Conservation (phyloP, 2,113 vertebrate genomes). For the Colinus virginianus region DNA sequence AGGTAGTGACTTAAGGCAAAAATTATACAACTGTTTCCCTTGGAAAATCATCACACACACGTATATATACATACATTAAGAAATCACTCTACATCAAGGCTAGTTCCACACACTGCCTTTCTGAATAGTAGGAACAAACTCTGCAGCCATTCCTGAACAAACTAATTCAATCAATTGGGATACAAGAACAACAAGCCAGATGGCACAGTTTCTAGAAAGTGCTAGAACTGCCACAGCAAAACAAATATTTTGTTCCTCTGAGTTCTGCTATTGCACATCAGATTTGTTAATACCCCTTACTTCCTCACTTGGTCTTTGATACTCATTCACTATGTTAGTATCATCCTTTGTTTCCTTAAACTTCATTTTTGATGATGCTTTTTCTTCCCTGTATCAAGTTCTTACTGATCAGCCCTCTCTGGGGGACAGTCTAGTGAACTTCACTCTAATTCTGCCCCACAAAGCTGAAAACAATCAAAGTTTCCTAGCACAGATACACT, state of each 20-base stretch:
- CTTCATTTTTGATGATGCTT: not conserved
- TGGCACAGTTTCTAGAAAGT: not conserved
- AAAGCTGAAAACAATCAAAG: not conserved
- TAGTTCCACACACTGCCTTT: not conserved
- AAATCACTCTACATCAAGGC: not conserved
- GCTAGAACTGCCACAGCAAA: not conserved
- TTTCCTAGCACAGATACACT: not conserved
- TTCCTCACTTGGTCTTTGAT: not conserved
- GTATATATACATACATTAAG: not conserved
- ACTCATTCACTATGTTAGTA: not conserved
- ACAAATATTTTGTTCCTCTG: not conserved
- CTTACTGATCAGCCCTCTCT: not conserved
- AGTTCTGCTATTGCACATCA: not conserved
- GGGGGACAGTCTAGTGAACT: not conserved
- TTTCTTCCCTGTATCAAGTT: not conserved
- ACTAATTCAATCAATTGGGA: slow-evolving; percentile 10
- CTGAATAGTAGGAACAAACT: slow-evolving; percentile 41
- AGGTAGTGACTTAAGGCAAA: not conserved
- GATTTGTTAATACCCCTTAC: not conserved
- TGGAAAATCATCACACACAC: not conserved
- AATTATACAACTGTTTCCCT: not conserved
- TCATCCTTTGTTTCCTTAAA: not conserved
- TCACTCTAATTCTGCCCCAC: not conserved
- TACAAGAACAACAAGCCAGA: not conserved
- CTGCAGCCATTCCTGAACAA: slow-evolving; percentile 27